Percentiles rank a stretch among this genome's conserved stretches.
Conservation (phyloP, 2,113 vertebrate genomes). For the Thunnus thynnus region DNA sequence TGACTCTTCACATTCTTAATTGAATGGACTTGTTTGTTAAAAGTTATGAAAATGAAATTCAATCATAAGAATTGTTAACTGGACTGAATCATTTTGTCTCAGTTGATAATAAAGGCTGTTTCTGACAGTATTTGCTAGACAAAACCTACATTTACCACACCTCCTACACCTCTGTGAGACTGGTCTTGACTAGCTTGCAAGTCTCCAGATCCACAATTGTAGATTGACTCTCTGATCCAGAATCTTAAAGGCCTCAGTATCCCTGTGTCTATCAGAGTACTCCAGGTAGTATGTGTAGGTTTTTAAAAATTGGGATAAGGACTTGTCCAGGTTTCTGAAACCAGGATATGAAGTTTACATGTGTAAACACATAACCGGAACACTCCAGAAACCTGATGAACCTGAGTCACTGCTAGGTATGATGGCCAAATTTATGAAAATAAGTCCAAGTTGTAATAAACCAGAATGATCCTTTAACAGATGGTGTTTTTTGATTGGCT, state of each 20-base stretch:
- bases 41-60: no score
- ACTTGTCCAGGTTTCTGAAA: background rate
- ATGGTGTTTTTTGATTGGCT: background rate
- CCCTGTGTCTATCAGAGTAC: background rate
- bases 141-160: background rate
- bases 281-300: background rate
- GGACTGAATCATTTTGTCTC: background rate
- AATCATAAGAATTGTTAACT: no score
- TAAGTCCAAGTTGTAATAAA: slow-evolving; percentile 7
- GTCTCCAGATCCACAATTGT: no score
- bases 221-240: no score
- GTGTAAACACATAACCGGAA: background rate
- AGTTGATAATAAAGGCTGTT: background rate
- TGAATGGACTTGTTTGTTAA: no score
- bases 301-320: no score
- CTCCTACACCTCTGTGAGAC: background rate
- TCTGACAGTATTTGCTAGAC: background rate
- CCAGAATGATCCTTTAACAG: background rate
- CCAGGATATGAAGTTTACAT: background rate
- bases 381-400: background rate
- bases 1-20: no score
- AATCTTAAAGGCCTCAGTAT: no score
- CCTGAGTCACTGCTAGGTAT: no score
- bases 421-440: background rate
- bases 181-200: no score